Percentiles rank a stretch among this genome's conserved stretches.
phyloP scores from a whole-genome alignment of 1,140 invertebrate genomes.

The Pseudomyrmex concolor region DNA sequence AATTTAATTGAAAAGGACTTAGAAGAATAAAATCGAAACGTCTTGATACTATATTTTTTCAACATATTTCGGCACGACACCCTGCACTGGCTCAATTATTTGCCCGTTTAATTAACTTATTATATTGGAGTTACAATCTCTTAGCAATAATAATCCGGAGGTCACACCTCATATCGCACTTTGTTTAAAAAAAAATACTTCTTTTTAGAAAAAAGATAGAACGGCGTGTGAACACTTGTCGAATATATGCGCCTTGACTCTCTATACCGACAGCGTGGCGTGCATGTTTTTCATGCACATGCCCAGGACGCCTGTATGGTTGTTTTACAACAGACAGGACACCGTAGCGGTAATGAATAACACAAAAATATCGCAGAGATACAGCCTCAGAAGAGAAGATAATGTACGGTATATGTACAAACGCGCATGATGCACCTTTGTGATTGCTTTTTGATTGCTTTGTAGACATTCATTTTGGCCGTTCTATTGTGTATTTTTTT shows the following conservation, averaged over 20 bases:
- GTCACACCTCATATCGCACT: no score
- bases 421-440: neutral
- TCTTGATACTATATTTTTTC: no score
- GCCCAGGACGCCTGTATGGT: slow-evolving; percentile 82
- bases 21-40: no score
- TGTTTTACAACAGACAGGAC: slow-evolving; percentile 86
- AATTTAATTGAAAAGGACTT: no score
- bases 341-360: slow-evolving; percentile 84
- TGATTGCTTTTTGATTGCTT: neutral
- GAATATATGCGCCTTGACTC: slow-evolving; percentile 89
- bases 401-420: slow-evolving; percentile 73
- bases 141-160: no score
- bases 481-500: slow-evolving; percentile 63
- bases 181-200: no score
- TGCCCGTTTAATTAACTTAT: no score
- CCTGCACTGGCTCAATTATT: no score
- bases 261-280: slow-evolving; percentile 85
- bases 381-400: slow-evolving; percentile 84
- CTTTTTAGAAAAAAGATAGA: slow-evolving; percentile 84
- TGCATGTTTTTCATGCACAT: slow-evolving; percentile 85
- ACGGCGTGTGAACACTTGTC: slow-evolving; percentile 89
- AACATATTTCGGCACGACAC: no score
- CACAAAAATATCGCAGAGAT: slow-evolving; percentile 85
- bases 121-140: no score
- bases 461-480: neutral